Evolutionary conservation across 2,113 vertebrate genomes (phyloP).

Genomic region (Paedocypris sp.): DNA sequence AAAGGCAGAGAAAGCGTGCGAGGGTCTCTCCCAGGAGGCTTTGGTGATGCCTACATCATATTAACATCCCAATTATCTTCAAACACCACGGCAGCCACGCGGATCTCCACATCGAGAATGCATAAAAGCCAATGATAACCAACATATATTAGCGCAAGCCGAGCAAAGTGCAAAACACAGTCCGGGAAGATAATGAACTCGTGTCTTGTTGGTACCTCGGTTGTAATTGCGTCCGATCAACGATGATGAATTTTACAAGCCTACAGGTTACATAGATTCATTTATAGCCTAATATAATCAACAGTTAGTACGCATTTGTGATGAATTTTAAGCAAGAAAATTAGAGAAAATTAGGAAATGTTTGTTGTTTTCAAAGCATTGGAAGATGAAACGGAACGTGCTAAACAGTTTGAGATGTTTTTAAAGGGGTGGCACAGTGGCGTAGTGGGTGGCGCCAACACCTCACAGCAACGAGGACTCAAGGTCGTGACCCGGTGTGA

Average conservation of each 20-base stretch:
- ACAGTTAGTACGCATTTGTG: conserved; percentile 22
- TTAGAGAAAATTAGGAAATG: no score
- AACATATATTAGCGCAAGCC: neutral
- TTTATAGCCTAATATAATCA: conserved; percentile 25
- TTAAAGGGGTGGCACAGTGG: no score
- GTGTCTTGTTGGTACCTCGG: conserved; percentile 4
- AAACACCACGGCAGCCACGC: neutral
- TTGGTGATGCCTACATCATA: neutral
- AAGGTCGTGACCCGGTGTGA: no score
- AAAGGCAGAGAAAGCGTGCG: neutral
- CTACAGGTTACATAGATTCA: conserved; percentile 19
- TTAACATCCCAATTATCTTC: neutral
- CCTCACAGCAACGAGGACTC: no score
- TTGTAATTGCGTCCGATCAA: conserved; percentile 29
- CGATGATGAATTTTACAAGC: conserved; percentile 22
- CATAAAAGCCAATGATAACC: neutral
- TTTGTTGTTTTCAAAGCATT: no score
- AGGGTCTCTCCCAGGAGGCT: neutral
- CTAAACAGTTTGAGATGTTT: no score
- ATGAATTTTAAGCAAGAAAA: conserved; percentile 11
- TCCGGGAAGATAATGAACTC: conserved; percentile 14
- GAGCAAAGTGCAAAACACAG: neutral
- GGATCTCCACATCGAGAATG: neutral
- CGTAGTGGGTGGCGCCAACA: no score
- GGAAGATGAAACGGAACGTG: no score